Conservation (phyloP, 2,888 invertebrate species). For the Rhorus exstirpatorius region DNA sequence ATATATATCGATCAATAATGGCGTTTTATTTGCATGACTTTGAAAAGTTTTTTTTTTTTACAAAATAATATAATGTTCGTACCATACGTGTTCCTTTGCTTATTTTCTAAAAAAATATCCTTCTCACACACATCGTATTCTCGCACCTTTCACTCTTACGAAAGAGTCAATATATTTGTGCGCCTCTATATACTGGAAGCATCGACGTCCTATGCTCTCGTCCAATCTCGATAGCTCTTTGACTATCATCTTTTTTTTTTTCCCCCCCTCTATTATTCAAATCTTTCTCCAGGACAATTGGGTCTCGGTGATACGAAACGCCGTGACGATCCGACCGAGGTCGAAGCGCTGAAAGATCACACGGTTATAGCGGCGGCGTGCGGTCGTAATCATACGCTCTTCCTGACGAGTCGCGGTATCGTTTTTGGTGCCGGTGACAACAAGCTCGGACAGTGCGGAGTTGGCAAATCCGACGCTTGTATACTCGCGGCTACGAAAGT, state of each 20-base stretch:
- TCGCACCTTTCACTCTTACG: no score
- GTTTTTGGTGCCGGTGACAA: constrained; percentile 97
- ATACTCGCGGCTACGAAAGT: constrained; percentile 87
- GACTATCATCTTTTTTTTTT: not conserved
- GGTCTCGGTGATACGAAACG: constrained; percentile 93
- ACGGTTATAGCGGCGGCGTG: constrained; percentile 95
- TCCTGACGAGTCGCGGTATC: constrained; percentile 94
- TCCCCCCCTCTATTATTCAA: not conserved
- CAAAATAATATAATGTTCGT: no score
- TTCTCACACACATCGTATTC: no score
- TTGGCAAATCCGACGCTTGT: constrained; percentile 89
- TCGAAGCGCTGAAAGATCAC: constrained; percentile 91
- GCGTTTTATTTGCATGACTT: no score
- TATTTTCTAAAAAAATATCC: no score
- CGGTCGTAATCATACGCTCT: constrained; percentile 95
- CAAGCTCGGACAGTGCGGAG: constrained; percentile 96
- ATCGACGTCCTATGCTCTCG: no score
- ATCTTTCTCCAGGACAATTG: constrained; percentile 89
- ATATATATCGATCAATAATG: no score
- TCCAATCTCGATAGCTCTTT: no score
- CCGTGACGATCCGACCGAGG: constrained; percentile 91
- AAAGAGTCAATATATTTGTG: no score
- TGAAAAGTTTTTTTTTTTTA: no score
- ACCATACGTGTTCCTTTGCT: no score
- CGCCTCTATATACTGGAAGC: no score